Base-by-base conservation (phyloP, 2,888 invertebrate species). In the Lutraria lutraria region DNA sequence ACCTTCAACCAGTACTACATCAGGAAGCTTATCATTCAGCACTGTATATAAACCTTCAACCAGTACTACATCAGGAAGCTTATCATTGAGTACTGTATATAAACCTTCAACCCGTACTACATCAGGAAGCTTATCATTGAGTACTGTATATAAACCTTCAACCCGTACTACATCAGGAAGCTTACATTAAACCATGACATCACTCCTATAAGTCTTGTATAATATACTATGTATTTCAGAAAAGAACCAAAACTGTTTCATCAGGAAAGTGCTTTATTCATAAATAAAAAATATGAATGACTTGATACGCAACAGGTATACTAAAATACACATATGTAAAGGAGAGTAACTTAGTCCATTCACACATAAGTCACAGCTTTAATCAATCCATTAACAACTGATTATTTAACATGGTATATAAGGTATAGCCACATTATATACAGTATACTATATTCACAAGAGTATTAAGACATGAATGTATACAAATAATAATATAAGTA, bases 221-320 rank as follows among this genome's bases (percentile, higher is more conserved):
- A 43, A 43, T 43, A 43, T 8, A 43, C n/a, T 2, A 43, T 43
- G 43, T 43, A 43, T 2, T 43, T 43, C 56, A 56, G 1, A 3
- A 56, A 16, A 68, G 12, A 68, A 68, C 25, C 4, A 68, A 68
- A 68, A 21, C 8, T 25, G 25, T 4, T 68, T 60, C 56, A 80
- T 89, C 91, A 88, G 91, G 88, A 91, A 88, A 91, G 91, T 91
- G 91, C 91, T 91, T 91, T 91, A 91, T 90, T 91, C 88, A 81
- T 81, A 91, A 91, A 91, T 90, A 89, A 91, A 91, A 91, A 90
- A 83, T 88, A 85, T 85, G 85, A 85, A 85, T 25, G 60, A 80
- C 56, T 85, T 54, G 81, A 76, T 85, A 85, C 80, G 60, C 80
- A 85, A 85, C 85, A 85, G 60, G 80, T 85, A 85, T 85, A 85